These are phyloP conservation scores for Drosophila pseudoananassae DNA, from an alignment of 1,140 invertebrate genomes.

Conservation along the genomic window DNA sequence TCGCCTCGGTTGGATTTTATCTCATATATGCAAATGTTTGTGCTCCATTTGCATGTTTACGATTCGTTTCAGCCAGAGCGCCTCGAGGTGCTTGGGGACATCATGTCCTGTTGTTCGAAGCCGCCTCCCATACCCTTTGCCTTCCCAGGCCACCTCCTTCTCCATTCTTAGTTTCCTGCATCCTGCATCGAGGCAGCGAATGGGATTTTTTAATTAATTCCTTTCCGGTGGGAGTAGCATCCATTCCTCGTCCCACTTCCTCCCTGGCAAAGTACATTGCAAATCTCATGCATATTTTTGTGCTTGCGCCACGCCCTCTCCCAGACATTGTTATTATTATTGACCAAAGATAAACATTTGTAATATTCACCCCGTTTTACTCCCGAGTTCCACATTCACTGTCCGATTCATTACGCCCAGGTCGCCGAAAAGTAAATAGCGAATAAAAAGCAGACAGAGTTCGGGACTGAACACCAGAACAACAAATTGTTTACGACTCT, in stretches of 20 bases:
- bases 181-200: slow-evolving; percentile 13
- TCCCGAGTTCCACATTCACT: slow-evolving; percentile 3
- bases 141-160: not conserved
- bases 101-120: slow-evolving; percentile 11
- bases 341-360: slow-evolving; percentile 70
- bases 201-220: slow-evolving; percentile 47
- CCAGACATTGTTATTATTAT: slow-evolving; percentile 24
- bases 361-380: slow-evolving; percentile 47
- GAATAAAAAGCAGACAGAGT: slow-evolving; percentile 43
- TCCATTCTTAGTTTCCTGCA: slow-evolving; percentile 3
- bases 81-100: slow-evolving; percentile 44
- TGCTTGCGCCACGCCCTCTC: slow-evolving; percentile 2
- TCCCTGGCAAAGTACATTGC: slow-evolving; percentile 9
- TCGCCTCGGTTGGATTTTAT: slow-evolving; percentile 27
- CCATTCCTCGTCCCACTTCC: not conserved
- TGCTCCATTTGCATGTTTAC: slow-evolving; percentile 50
- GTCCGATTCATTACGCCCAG: slow-evolving; percentile 26
- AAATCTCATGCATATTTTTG: slow-evolving; percentile 41
- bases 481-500: slow-evolving; percentile 52
- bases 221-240: slow-evolving; percentile 31
- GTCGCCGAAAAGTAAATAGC: slow-evolving; percentile 39
- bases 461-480: slow-evolving; percentile 3
- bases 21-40: slow-evolving; percentile 42
- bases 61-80: slow-evolving; percentile 23
- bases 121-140: not conserved